phyloP scores from a whole-genome alignment of 1,140 invertebrate species.

The Sycobia sp. region DNA sequence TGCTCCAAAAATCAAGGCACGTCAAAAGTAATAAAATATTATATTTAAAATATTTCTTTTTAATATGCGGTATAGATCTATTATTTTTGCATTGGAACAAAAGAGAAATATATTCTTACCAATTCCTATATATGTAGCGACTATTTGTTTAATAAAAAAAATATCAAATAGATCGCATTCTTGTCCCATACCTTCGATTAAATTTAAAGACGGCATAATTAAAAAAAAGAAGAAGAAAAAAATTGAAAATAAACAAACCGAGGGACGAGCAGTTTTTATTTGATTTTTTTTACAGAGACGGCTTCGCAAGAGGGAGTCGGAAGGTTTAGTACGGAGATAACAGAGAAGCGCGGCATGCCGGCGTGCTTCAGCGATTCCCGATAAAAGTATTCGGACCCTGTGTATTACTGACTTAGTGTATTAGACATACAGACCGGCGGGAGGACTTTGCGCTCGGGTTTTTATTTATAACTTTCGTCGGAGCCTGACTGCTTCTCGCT shows the following conservation, averaged over 20 bases:
- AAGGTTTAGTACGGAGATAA: constrained; percentile 11
- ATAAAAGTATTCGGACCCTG: constrained; percentile 15
- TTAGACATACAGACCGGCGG: background rate
- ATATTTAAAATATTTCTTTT: no score
- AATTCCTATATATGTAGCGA: no score
- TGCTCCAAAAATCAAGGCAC: no score
- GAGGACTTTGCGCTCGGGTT: background rate
- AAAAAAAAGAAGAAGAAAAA: background rate
- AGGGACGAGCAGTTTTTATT: background rate
- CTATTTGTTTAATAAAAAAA: no score
- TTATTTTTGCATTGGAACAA: no score
- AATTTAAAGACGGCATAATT: no score
- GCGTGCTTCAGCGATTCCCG: background rate
- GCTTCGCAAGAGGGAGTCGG: constrained; percentile 2
- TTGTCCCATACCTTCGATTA: no score
- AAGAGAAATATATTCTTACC: no score
- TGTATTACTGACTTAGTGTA: background rate
- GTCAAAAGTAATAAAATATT: no score
- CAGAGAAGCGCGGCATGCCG: no score
- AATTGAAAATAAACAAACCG: background rate
- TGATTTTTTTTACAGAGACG: constrained; percentile 14
- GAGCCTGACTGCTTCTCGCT: constrained; percentile 3
- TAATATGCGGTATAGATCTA: no score
- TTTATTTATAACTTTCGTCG: constrained; percentile 17
- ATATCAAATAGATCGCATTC: no score